phyloP scores from a whole-genome alignment of 2,797 vertebrate genomes.

The Helicolenus hilgendorfi region DNA sequence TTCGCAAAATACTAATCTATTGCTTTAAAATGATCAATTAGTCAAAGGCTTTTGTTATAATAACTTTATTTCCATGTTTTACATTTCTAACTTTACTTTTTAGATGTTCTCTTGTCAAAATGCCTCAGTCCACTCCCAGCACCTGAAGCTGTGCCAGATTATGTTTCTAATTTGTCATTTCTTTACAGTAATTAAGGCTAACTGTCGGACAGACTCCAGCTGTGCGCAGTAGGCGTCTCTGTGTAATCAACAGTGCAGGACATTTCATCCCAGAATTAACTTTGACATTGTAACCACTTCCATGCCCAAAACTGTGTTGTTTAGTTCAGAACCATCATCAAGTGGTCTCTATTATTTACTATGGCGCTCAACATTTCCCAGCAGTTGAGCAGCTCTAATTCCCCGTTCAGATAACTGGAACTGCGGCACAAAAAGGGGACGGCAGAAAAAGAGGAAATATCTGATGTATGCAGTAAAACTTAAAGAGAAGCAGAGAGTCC shows the following conservation, averaged over 20 bases:
- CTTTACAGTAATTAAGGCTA: constrained; percentile 17
- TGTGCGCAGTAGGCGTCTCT: not conserved
- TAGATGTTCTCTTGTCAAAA: not conserved
- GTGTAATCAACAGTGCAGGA: not conserved
- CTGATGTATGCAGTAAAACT: not conserved
- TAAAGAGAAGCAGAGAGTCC: constrained; percentile 18
- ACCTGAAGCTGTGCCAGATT: constrained; percentile 1
- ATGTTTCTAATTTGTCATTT: not conserved
- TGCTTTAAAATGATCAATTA: not conserved
- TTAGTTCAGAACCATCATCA: not conserved
- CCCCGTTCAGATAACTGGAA: constrained; percentile 31
- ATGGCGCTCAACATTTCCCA: constrained; percentile 11
- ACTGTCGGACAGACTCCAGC: not conserved
- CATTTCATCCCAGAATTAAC: constrained; percentile 8
- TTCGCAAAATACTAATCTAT: not conserved
- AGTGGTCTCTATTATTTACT: not conserved
- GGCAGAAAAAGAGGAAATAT: constrained; percentile 50
- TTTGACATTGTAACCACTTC: not conserved
- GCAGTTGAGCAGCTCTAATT: not conserved
- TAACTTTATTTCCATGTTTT: not conserved
- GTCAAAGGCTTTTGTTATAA: not conserved
- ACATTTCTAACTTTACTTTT: not conserved
- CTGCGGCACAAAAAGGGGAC: not conserved
- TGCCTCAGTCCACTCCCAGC: not conserved
- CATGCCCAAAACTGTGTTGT: not conserved